phyloP scores from a whole-genome alignment of 2,888 invertebrate species.

The Noctua fimbriata region DNA sequence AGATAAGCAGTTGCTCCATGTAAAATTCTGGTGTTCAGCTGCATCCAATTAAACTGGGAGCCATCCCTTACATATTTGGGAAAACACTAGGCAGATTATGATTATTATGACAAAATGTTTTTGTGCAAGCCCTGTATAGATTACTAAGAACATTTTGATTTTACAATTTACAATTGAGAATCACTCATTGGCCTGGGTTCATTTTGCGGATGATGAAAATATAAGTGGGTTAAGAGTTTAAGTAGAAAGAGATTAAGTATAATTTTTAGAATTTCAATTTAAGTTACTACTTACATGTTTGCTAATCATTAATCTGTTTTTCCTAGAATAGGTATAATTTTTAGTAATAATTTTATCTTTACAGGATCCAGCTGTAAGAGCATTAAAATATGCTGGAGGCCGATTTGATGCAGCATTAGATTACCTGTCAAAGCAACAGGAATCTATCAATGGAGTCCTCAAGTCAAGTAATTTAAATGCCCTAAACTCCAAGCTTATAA shows the following conservation, averaged over 20 bases:
- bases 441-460: constrained; percentile 88
- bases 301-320: background rate
- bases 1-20: background rate
- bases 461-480: constrained; percentile 90
- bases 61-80: background rate
- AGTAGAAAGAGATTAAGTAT: background rate
- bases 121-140: background rate
- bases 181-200: background rate
- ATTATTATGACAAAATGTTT: background rate
- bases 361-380: constrained; percentile 93
- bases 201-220: background rate
- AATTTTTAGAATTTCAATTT: background rate
- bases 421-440: constrained; percentile 92
- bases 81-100: background rate
- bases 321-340: background rate
- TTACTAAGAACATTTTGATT: background rate
- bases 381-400: constrained; percentile 93
- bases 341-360: constrained; percentile 65
- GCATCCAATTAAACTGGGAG: background rate
- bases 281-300: background rate
- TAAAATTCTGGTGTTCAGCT: background rate
- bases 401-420: constrained; percentile 93
- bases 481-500: constrained; percentile 93
- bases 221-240: background rate
- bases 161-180: background rate